Conservation (phyloP, 2,113 vertebrate species). For the Colistium nudipinnis region DNA sequence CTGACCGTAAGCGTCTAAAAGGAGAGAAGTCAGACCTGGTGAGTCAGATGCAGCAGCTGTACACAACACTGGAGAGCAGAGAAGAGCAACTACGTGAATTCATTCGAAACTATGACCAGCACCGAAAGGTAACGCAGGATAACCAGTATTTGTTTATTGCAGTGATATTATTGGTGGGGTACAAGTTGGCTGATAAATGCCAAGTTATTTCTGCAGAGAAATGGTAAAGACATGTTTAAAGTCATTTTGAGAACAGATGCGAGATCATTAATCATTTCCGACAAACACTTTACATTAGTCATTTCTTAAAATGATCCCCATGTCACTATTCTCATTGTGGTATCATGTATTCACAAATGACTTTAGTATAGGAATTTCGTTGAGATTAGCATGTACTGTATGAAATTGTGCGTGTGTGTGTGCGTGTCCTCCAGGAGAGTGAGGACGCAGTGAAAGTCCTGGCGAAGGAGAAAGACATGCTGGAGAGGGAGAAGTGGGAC, state of each 20-base stretch:
- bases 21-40: conserved; percentile 93
- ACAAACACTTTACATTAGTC: not conserved
- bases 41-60: conserved; percentile 99
- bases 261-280: not conserved
- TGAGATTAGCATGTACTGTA: too few species aligned
- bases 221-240: not conserved
- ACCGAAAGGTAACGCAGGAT: conserved; percentile 89
- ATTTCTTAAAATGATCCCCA: not conserved
- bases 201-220: not conserved
- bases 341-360: not conserved
- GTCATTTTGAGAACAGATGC: not conserved
- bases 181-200: not conserved
- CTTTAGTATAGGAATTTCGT: too few species aligned
- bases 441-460: conserved; percentile 95
- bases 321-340: too few species aligned
- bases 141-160: too few species aligned
- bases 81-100: conserved; percentile 98
- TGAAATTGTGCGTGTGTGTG: conserved; percentile 4
- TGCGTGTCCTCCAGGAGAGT: conserved; percentile 86
- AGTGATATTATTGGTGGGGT: not conserved
- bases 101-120: conserved; percentile 98
- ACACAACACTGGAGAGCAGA: conserved; percentile 94
- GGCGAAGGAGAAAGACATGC: conserved; percentile 94
- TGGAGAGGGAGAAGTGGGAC: conserved; percentile 98
- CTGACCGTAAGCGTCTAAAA: conserved; percentile 94